phyloP scores from a whole-genome alignment of 1,140 invertebrate species.

The Drosophila orosa region DNA sequence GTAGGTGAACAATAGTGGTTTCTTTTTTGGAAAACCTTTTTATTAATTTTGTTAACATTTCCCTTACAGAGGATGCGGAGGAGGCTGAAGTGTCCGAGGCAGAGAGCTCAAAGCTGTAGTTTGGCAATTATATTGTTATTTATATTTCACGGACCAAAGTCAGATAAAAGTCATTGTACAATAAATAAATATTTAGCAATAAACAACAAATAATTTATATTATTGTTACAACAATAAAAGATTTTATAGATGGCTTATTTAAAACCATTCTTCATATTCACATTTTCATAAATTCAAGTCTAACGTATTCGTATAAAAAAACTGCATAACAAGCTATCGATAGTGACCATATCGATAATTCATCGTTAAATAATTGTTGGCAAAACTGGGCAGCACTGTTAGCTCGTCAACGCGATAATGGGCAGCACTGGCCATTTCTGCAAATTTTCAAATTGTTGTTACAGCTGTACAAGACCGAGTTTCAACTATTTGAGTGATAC shows the following conservation, averaged over 20 bases:
- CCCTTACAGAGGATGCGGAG: constrained; percentile 81
- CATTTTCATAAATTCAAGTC: neutral
- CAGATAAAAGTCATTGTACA: neutral
- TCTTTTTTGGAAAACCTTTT: neutral
- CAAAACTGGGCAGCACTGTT: too few relatives aligned
- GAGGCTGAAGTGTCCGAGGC: constrained; percentile 78
- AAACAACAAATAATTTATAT: neutral
- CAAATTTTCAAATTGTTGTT: too few relatives aligned
- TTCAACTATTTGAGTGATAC: too few relatives aligned
- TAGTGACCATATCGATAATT: neutral
- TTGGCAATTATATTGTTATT: neutral
- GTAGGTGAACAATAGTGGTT: constrained; percentile 72
- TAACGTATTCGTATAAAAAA: neutral
- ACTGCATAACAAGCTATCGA: neutral
- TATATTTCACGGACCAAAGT: constrained; percentile 5
- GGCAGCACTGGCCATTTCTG: too few relatives aligned
- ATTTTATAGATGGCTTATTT: neutral
- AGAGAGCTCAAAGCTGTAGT: constrained; percentile 68
- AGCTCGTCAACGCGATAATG: too few relatives aligned
- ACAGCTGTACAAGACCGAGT: too few relatives aligned
- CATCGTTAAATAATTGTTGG: too few relatives aligned
- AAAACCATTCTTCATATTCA: neutral
- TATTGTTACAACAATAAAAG: too few relatives aligned
- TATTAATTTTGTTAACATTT: constrained; percentile 4
- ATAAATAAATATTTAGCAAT: neutral